These are phyloP conservation scores for Sphaerodactylus townsendi DNA, from an alignment of 2,113 vertebrate genomes.

Conservation along the genomic window DNA sequence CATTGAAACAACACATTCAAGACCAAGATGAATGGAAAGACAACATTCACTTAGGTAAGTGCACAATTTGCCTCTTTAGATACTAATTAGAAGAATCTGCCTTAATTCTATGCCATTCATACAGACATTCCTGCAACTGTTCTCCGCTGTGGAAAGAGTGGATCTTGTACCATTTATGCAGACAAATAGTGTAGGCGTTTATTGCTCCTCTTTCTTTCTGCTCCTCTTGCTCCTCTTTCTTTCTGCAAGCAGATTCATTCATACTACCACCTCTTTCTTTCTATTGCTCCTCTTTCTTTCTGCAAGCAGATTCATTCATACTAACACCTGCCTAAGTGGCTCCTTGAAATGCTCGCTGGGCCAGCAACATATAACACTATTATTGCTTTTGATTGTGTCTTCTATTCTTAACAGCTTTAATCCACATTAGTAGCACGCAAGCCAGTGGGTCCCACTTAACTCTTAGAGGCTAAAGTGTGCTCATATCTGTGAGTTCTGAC, in stretches of 20 bases:
- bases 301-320: not conserved
- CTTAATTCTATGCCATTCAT: not conserved
- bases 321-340: not conserved
- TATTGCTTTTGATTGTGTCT: not conserved
- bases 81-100: not conserved
- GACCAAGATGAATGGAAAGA: not conserved
- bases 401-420: no score
- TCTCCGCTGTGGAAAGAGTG: not conserved
- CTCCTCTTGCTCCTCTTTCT: no score
- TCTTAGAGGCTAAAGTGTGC: not conserved
- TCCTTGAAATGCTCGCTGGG: not conserved
- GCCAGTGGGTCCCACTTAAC: not conserved
- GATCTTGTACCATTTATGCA: not conserved
- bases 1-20: not conserved
- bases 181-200: not conserved
- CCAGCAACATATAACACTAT: not conserved
- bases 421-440: not conserved
- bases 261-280: not conserved
- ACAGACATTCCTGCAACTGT: not conserved
- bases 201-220: not conserved
- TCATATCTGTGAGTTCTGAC: not conserved
- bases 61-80: not conserved
- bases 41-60: not conserved
- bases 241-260: not conserved
- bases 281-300: no score